Evolutionary conservation across 2,888 invertebrate genomes (phyloP).

Genomic region (Rapana venosa): DNA sequence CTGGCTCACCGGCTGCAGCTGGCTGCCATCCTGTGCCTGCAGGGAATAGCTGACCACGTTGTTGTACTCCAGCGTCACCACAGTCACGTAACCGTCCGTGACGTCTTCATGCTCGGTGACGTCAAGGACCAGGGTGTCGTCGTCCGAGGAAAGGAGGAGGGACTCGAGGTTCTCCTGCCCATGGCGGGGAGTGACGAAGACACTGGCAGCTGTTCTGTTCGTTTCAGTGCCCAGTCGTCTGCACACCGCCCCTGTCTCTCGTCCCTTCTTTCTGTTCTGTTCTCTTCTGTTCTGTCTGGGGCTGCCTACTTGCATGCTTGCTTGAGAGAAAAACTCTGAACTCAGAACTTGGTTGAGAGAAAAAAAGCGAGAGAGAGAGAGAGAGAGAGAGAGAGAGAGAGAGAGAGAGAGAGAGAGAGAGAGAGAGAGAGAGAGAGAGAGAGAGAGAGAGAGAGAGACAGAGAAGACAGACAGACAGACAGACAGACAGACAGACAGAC

Average conservation of each 20-base stretch:
- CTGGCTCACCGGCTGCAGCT: not conserved
- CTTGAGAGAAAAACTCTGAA: too few species aligned
- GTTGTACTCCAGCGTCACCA: not conserved
- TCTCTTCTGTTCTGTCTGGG: not conserved
- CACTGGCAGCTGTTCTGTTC: not conserved
- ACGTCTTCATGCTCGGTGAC: not conserved
- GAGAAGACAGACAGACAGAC: too few species aligned
- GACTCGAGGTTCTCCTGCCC: not conserved
- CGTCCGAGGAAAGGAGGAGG: not conserved
- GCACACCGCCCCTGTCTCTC: not conserved
- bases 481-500: too few species aligned
- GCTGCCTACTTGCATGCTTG: not conserved
- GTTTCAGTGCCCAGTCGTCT: not conserved
- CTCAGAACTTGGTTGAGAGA: too few species aligned
- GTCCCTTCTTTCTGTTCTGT: not conserved
- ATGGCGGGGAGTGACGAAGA: not conserved
- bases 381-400: too few species aligned
- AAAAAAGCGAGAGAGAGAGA: too few species aligned
- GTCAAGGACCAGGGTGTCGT: not conserved
- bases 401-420: too few species aligned
- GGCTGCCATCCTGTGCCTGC: not conserved
- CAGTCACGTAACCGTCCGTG: not conserved
- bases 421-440: constrained; percentile 1
- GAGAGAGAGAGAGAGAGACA: not conserved
- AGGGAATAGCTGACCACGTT: not conserved